These are phyloP conservation scores for Drosophila phalerata DNA, from an alignment of 2,888 invertebrate species.

Conservation along the genomic window DNA sequence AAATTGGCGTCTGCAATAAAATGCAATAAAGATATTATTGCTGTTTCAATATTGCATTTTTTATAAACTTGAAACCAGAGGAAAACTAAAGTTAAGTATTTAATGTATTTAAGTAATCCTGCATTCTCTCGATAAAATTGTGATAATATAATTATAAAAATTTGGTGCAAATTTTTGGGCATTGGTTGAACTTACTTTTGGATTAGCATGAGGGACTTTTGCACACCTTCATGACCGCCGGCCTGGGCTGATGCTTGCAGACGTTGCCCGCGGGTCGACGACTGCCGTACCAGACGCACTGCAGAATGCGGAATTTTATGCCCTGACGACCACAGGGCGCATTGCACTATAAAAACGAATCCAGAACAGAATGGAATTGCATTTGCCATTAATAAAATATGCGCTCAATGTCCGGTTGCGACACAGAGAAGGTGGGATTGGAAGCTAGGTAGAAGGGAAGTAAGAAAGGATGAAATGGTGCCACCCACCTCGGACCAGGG, in stretches of 20 bases:
- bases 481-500: slow-evolving; percentile 95
- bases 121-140: too few species aligned
- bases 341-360: slow-evolving; percentile 89
- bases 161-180: not conserved
- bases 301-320: slow-evolving; percentile 94
- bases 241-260: slow-evolving; percentile 92
- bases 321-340: slow-evolving; percentile 93
- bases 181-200: slow-evolving; percentile 85
- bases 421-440: not conserved
- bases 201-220: slow-evolving; percentile 89
- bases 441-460: not conserved
- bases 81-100: too few species aligned
- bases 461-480: not conserved
- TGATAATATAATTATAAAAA: not conserved
- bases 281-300: slow-evolving; percentile 96
- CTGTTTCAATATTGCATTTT: too few species aligned
- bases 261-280: slow-evolving; percentile 94
- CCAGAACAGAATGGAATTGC: slow-evolving; percentile 38
- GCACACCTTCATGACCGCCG: slow-evolving; percentile 92
- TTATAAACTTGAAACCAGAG: too few species aligned
- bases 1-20: too few species aligned
- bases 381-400: slow-evolving; percentile 61
- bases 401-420: slow-evolving; percentile 11
- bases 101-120: too few species aligned
- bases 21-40: too few species aligned